Base-by-base conservation (phyloP, 2,888 invertebrate genomes). In the Quadriops clusia region DNA sequence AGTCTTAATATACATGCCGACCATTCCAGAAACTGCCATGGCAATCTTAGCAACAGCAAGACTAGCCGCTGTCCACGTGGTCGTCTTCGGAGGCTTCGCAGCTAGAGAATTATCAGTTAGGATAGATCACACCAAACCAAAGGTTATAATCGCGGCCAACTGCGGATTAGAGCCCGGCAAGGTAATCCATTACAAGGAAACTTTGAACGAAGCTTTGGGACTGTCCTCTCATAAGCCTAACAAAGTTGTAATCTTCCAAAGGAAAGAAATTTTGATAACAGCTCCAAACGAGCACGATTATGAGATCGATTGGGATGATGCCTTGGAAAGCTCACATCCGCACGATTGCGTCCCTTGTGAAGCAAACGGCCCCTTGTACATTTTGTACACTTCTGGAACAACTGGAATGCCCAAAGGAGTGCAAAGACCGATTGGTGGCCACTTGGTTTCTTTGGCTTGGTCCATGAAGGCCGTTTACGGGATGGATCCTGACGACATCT, bases 51-150 rank as follows among this genome's bases (percentile, higher is more conserved):
- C 93, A 1, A 79, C 80, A 2, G 84, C 79, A 18, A 67, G 94
- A 24, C 64, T 93, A 6, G 94, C 93, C 0, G 93, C 89, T 2
- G 69, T 89, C n/a, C 93, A 94, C 54, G 89, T 89, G 0, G 83
- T 93, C 0, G 93, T 94, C 1, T 94, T 94, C 62, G 94, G 93
- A 52, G 89, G 93, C 26, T 93, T 93, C 52, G 90, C 91, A 1
- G 84, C 91, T 0, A 73, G 80, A 40, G 93, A 94, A 56, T 64
- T 94, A 5, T 74, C 86, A 22, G 72, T 77, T 1, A 72, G 93
- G 39, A 89, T 94, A 30, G 77, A 84, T 47, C 93, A 94, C 52
- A 81, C 82, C 0, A 74, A 84, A 54, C 91, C 94, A 0, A 86
- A 83, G 47, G 74, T 91, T 3, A 76, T 94, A 15, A 79, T 94